Base-by-base conservation (phyloP, 37 sponge, comb jelly and placozoan species). In the Bolinopsis microptera region DNA sequence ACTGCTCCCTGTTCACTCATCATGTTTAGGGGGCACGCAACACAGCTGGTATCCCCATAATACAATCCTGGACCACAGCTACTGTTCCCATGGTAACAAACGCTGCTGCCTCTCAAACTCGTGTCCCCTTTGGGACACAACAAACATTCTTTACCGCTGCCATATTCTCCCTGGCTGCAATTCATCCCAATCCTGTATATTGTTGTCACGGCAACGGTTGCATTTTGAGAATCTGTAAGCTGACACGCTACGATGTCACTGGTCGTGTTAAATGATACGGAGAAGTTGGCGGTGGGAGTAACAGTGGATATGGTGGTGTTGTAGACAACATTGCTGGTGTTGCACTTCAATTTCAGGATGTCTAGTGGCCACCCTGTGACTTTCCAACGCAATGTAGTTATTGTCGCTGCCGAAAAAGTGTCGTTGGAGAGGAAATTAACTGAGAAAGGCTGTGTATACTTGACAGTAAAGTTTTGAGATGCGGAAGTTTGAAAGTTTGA, bases 21-120 rank as follows among this genome's bases (percentile, higher is more conserved):
- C 80, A 34, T 35, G 80, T 32, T 22, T 32, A 27, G 33, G 21
- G 80, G 80, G 32, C 80, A 77, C 80, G 0, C 27, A 0, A 0
- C 37, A 77, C 80, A 77, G 35, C 21, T 32, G 21, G 8, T 32
- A 0, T 9, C 36, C 33, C 22, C 36, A 0, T 32, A 27, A 35
- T 77, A 77, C 80, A 32, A 36, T 35, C 80, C 80, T 18, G 1
- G 36, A 32, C 21, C 33, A 77, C 80, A 77, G 33, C 33, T 35
- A 34, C 80, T 77, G 80, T 77, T 77, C 8, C 80, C 80, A 31
- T 77, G 80, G 80, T 35, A 77, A 77, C 80, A 77, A 22, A 36
- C 33, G 36, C 9, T 32, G 32, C 80, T 77, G 35, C 80, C 80
- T 3, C 33, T 13, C 33, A 32, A 16, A 32, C 80, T 77, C 2